A percentile compares a stretch with the other conserved stretches of the same genome.
These are phyloP conservation scores for Pheosia tremula DNA, from an alignment of 2,888 invertebrate genomes.

Conservation along the genomic window DNA sequence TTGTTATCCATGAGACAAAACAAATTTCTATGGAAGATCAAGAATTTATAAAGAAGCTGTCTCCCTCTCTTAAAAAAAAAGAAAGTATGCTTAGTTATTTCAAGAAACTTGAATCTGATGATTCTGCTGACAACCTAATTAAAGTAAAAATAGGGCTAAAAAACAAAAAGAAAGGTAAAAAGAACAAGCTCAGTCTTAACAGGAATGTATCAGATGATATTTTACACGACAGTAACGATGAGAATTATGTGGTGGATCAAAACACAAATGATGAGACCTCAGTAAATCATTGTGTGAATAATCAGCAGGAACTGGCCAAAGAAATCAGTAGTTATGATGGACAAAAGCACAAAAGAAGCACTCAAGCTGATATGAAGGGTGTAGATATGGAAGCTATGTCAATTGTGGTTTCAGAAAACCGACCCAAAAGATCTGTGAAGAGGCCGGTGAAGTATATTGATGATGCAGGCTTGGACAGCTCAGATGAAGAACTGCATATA, in stretches of 20 bases:
- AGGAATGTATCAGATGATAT: conserved; percentile 24
- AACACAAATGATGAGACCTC: conserved; percentile 9
- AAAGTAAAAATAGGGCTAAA: conserved; percentile 67
- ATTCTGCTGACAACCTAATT: conserved; percentile 51
- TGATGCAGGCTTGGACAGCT: conserved; percentile 57
- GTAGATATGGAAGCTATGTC: conserved; percentile 6
- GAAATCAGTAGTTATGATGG: conserved; percentile 20
- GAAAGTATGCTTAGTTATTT: conserved; percentile 86
- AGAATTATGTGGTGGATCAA: conserved; percentile 14
- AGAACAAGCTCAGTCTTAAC: conserved; percentile 50
- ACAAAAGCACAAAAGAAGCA: conserved; percentile 28
- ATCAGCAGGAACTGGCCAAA: conserved; percentile 4
- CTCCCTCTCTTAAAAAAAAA: conserved; percentile 84
- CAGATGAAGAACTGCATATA: conserved; percentile 75
- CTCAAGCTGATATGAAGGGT: conserved; percentile 5
- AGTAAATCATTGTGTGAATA: conserved; percentile 5
- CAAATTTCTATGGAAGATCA: conserved; percentile 59
- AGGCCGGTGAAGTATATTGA: conserved; percentile 72
- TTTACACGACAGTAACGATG: conserved; percentile 14
- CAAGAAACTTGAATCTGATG: conserved; percentile 67
- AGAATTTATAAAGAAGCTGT: conserved; percentile 81
- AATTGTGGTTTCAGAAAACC: conserved; percentile 32
- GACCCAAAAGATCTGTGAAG: conserved; percentile 68
- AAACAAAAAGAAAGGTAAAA: conserved; percentile 57
- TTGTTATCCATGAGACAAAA: conserved; percentile 38